Evolutionary conservation across 2,113 vertebrate genomes (phyloP).

Genomic region (Dascyllus trimaculatus): DNA sequence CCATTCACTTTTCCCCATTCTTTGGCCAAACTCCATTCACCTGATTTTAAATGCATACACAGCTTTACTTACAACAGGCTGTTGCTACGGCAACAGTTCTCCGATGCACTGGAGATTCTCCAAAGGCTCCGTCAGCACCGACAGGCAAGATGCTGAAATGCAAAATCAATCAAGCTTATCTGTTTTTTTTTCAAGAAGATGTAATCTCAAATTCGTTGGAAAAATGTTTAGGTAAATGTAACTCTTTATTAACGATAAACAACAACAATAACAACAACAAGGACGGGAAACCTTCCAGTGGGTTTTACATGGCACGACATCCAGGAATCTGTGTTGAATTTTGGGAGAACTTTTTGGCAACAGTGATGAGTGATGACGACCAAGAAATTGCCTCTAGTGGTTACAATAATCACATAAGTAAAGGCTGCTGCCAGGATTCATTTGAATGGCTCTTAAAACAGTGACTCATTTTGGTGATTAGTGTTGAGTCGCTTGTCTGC

Average conservation of each 20-base stretch:
- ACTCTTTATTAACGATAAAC: slow-evolving; percentile 34
- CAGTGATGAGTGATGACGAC: slow-evolving; percentile 30
- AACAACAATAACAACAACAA: slow-evolving; percentile 13
- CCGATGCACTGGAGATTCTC: slow-evolving; percentile 38
- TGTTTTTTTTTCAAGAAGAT: slow-evolving; percentile 38
- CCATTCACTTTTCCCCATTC: slow-evolving; percentile 31
- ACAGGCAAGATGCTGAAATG: slow-evolving; percentile 60
- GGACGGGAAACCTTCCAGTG: background rate
- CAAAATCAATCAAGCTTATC: slow-evolving; percentile 71
- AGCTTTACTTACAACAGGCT: slow-evolving; percentile 45
- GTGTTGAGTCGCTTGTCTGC: slow-evolving; percentile 44
- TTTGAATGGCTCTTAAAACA: slow-evolving; percentile 53
- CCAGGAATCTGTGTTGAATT: slow-evolving; percentile 24
- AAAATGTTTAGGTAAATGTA: slow-evolving; percentile 53
- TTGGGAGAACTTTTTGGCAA: slow-evolving; percentile 40
- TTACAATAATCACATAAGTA: slow-evolving; percentile 61
- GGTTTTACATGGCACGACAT: background rate
- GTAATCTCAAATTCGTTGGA: slow-evolving; percentile 51
- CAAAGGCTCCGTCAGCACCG: slow-evolving; percentile 52
- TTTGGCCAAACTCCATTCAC: slow-evolving; percentile 43
- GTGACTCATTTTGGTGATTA: slow-evolving; percentile 63
- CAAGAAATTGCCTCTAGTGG: slow-evolving; percentile 55
- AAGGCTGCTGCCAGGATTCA: slow-evolving; percentile 58
- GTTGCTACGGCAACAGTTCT: slow-evolving; percentile 79
- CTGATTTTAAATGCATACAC: slow-evolving; percentile 49